phyloP scores from a whole-genome alignment of 1,140 invertebrate species.

The Notospermus geniculatus region DNA sequence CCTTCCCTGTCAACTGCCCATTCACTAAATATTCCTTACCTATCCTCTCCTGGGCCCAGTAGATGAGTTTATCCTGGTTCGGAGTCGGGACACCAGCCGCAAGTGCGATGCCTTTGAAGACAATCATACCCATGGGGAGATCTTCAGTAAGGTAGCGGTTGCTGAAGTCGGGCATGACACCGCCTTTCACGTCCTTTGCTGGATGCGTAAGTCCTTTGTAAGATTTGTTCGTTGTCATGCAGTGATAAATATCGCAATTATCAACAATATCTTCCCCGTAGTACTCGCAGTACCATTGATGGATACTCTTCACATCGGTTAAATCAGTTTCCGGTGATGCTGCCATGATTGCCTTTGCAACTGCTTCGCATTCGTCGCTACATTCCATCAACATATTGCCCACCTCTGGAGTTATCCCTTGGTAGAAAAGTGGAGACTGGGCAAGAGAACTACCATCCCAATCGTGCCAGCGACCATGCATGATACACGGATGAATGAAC shows the following conservation, averaged over 20 bases:
- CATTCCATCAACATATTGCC: slow-evolving; percentile 27
- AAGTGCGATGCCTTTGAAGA: slow-evolving; percentile 36
- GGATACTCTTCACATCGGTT: slow-evolving; percentile 7
- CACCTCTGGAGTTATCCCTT: slow-evolving; percentile 30
- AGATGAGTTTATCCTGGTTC: slow-evolving; percentile 30
- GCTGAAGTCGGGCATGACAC: slow-evolving; percentile 35
- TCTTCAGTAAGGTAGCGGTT: slow-evolving; percentile 35
- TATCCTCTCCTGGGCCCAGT: slow-evolving; percentile 41
- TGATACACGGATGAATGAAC: slow-evolving; percentile 10
- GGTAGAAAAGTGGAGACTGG: slow-evolving; percentile 34
- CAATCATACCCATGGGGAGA: slow-evolving; percentile 37
- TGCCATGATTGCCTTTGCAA: slow-evolving; percentile 13
- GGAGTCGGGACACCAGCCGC: slow-evolving; percentile 30
- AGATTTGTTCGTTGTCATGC: slow-evolving; percentile 33
- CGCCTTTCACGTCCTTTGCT: slow-evolving; percentile 31
- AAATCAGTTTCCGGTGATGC: slow-evolving; percentile 1
- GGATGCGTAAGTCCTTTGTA: slow-evolving; percentile 36
- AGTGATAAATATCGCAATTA: slow-evolving; percentile 7
- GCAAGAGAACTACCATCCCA: slow-evolving; percentile 15
- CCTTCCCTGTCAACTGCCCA: slow-evolving; percentile 37
- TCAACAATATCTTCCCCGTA: slow-evolving; percentile 12
- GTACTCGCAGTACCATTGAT: background rate
- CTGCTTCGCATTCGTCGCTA: slow-evolving; percentile 20
- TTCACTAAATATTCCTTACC: slow-evolving; percentile 40
- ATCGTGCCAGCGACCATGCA: slow-evolving; percentile 10